phyloP scores from a whole-genome alignment of 2,113 vertebrate species.

The Solea senegalensis region DNA sequence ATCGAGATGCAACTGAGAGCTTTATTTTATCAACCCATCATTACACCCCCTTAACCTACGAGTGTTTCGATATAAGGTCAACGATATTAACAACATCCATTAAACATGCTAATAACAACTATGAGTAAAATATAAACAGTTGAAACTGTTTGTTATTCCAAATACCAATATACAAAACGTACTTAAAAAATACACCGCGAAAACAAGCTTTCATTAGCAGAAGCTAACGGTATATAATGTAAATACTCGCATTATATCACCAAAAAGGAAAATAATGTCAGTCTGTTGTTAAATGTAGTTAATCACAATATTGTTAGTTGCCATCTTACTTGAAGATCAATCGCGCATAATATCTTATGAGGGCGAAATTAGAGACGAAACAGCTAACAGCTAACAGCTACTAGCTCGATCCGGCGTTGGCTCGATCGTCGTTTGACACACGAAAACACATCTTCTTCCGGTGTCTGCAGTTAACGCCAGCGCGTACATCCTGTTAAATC shows the following conservation, averaged over 20 bases:
- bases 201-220: constrained; percentile 16
- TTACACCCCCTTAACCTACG: no score
- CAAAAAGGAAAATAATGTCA: neutral
- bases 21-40: no score
- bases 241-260: neutral
- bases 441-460: constrained; percentile 21
- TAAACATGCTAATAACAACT: no score
- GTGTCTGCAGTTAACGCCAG: neutral
- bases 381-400: neutral
- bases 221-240: constrained; percentile 10
- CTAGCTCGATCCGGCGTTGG: neutral
- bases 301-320: neutral
- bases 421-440: neutral
- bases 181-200: neutral
- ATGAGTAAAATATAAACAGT: neutral
- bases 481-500: neutral
- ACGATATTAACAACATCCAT: no score
- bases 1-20: no score
- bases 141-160: neutral
- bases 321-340: neutral
- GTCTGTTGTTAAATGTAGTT: no score
- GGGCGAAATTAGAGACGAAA: neutral
- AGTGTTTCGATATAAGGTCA: no score
- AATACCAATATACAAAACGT: no score
- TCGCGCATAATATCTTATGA: neutral